phyloP scores from a whole-genome alignment of 2,797 vertebrate species.

The Nannoperca australis region DNA sequence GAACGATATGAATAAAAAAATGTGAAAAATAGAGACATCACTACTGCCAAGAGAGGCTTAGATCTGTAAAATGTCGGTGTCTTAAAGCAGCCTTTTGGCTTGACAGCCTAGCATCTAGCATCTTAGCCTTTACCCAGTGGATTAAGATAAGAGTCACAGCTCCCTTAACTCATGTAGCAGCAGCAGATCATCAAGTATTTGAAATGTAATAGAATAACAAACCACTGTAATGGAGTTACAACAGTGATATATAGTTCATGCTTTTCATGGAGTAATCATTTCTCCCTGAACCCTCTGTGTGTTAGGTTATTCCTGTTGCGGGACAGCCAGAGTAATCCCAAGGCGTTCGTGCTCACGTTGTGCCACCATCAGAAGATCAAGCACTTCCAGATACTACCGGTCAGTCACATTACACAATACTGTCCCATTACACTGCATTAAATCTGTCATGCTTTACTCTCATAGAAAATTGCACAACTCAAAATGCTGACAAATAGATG shows the following conservation, averaged over 20 bases:
- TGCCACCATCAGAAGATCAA: constrained; percentile 99
- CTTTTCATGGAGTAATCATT: background rate
- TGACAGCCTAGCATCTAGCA: background rate
- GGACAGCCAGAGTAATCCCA: constrained; percentile 99
- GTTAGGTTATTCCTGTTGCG: constrained; percentile 95
- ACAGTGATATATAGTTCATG: background rate
- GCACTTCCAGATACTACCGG: constrained; percentile 99
- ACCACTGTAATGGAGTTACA: background rate
- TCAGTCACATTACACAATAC: constrained; percentile 82
- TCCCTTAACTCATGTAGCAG: constrained; percentile 1
- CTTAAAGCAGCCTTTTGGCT: constrained; percentile 22
- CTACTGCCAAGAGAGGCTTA: constrained; percentile 21
- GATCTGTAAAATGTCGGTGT: constrained; percentile 15
- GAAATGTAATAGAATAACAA: background rate
- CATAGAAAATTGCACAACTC: background rate
- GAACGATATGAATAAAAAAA: background rate
- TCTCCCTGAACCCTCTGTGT: background rate
- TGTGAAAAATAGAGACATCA: constrained; percentile 7
- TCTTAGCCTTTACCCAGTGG: constrained; percentile 2
- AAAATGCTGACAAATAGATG: background rate
- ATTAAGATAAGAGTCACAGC: constrained; percentile 37
- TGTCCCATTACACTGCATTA: background rate
- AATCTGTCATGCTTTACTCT: background rate
- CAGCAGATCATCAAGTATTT: background rate
- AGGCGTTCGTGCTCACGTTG: constrained; percentile 97